These are phyloP conservation scores for Fukomys damarensis DNA, from an alignment of 2,113 vertebrate species.

Conservation along the genomic window DNA sequence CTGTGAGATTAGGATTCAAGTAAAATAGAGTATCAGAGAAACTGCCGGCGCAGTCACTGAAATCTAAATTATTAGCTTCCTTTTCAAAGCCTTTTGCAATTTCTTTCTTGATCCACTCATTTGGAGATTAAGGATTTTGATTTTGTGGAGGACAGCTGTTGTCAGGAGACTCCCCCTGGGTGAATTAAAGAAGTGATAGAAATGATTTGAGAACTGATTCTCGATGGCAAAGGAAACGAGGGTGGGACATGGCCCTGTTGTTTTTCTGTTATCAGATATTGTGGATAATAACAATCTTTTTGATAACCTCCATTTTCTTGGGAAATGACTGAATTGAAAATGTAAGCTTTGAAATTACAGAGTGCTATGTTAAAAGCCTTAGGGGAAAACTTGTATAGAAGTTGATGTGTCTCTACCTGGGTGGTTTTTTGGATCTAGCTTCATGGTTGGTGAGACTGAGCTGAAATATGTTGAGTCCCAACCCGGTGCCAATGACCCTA, in stretches of 20 bases:
- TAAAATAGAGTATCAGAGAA: conserved; percentile 45
- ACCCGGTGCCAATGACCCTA: background rate
- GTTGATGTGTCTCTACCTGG: conserved; percentile 17
- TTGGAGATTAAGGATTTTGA: conserved; percentile 65
- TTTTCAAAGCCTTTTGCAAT: conserved; percentile 49
- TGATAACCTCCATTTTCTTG: conserved; percentile 68
- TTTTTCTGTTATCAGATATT: conserved; percentile 69
- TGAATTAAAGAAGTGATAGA: conserved; percentile 50
- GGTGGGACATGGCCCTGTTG: background rate
- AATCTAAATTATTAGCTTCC: conserved; percentile 58
- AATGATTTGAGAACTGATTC: background rate
- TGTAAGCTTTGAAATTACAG: conserved; percentile 57
- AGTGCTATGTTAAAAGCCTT: conserved; percentile 41
- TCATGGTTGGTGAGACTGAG: background rate
- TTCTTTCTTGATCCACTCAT: conserved; percentile 45
- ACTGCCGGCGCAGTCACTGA: background rate
- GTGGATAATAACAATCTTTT: conserved; percentile 64
- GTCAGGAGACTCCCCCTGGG: conserved; percentile 37
- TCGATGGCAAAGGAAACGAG: background rate
- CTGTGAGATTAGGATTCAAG: conserved; percentile 31
- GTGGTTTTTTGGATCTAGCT: background rate
- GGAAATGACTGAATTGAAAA: conserved; percentile 76
- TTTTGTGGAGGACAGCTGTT: background rate
- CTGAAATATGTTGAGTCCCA: background rate
- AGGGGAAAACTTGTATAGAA: background rate